These are phyloP conservation scores for Larimichthys polyactis DNA, from an alignment of 2,113 vertebrate genomes.

Conservation along the genomic window DNA sequence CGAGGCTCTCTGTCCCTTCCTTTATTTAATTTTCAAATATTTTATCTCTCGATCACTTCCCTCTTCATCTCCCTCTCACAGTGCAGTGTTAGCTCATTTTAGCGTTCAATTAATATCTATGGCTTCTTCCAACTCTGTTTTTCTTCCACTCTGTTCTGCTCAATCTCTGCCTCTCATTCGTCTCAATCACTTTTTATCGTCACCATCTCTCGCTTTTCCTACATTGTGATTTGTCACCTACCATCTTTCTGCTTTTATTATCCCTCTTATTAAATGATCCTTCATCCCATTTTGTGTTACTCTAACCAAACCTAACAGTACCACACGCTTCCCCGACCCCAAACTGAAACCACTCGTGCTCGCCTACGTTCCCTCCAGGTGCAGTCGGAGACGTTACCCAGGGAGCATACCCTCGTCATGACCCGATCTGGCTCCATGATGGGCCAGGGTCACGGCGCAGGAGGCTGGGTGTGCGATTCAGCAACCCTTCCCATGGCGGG, in stretches of 20 bases:
- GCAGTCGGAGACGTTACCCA: constrained; percentile 78
- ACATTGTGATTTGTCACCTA: constrained; percentile 10
- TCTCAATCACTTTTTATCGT: constrained; percentile 47
- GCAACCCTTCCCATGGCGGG: constrained; percentile 81
- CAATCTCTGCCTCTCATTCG: constrained; percentile 18
- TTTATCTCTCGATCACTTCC: constrained; percentile 72
- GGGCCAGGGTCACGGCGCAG: constrained; percentile 63
- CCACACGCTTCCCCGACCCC: constrained; percentile 62
- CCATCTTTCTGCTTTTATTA: constrained; percentile 19
- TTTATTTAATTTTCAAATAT: constrained; percentile 75
- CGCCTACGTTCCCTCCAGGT: constrained; percentile 79
- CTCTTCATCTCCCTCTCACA: constrained; percentile 75
- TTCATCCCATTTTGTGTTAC: constrained; percentile 40
- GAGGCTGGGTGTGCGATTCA: constrained; percentile 82
- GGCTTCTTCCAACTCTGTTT: constrained; percentile 60
- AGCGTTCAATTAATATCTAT: constrained; percentile 74
- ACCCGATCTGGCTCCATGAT: constrained; percentile 82
- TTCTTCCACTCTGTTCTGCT: constrained; percentile 35
- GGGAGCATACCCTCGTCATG: constrained; percentile 83
- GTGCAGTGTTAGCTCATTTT: constrained; percentile 82
- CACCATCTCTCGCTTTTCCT: constrained; percentile 21
- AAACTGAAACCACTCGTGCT: constrained; percentile 79
- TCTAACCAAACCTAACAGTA: constrained; percentile 49
- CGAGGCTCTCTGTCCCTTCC: constrained; percentile 25
- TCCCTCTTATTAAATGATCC: constrained; percentile 27